phyloP scores from a whole-genome alignment of 2,888 invertebrate species.

The Eretmocerus hayati region DNA sequence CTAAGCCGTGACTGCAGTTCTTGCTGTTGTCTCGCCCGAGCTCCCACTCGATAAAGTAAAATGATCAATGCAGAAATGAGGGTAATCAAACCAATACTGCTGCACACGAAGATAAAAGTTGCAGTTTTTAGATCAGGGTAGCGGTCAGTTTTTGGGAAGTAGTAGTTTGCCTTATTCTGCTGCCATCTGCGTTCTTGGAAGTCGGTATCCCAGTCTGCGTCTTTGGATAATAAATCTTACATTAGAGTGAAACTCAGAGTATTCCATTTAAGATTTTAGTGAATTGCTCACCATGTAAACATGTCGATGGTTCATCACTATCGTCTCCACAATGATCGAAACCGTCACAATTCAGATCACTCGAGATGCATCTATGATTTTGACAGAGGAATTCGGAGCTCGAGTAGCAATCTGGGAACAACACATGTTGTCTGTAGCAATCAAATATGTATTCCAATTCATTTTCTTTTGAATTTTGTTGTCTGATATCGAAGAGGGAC shows the following conservation, averaged over 20 bases:
- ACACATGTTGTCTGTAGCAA: not conserved
- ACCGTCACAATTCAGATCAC: conserved; percentile 63
- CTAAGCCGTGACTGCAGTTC: conserved; percentile 61
- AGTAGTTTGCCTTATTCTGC: conserved; percentile 63
- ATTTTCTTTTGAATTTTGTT: not conserved
- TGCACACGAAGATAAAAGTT: conserved; percentile 58
- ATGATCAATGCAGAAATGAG: conserved; percentile 59
- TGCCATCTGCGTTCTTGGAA: conserved; percentile 57
- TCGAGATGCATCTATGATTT: conserved; percentile 64
- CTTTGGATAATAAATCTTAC: conserved; percentile 1
- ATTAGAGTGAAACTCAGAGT: not conserved
- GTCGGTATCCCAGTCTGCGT: conserved; percentile 51
- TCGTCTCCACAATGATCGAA: conserved; percentile 72
- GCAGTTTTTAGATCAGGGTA: conserved; percentile 62
- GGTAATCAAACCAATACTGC: conserved; percentile 57
- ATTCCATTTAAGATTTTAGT: conserved; percentile 1
- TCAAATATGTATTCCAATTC: not conserved
- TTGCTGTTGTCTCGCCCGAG: conserved; percentile 55
- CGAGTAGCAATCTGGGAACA: conserved; percentile 56
- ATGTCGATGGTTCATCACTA: conserved; percentile 61
- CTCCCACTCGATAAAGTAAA: conserved; percentile 58
- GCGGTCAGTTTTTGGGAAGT: conserved; percentile 62
- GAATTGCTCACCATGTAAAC: conserved; percentile 48
- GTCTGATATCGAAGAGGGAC: not conserved
- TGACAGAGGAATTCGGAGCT: conserved; percentile 64